A percentile compares a stretch with the other conserved stretches of the same genome.
phyloP scores from a whole-genome alignment of 1,140 invertebrate genomes.

The Colletes latitarsis region DNA sequence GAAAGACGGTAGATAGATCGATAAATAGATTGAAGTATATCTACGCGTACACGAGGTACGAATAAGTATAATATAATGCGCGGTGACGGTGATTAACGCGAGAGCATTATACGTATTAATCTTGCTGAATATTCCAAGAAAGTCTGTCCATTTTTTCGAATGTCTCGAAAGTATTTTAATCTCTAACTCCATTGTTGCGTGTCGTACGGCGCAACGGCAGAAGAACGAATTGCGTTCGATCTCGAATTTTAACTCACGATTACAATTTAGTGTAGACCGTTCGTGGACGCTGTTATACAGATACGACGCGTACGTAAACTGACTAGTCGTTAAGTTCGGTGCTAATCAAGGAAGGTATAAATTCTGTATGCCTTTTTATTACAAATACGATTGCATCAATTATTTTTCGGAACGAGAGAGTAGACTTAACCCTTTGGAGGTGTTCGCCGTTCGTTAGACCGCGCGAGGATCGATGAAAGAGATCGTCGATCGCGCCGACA shows the following conservation, averaged over 20 bases:
- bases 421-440: conserved; percentile 29
- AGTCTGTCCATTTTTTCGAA: conserved; percentile 74
- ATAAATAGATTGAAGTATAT: conserved; percentile 63
- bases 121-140: conserved; percentile 65
- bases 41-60: conserved; percentile 50
- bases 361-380: conserved; percentile 39
- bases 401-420: conserved; percentile 12
- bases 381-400: conserved; percentile 42
- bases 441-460: background rate
- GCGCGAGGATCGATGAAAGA: background rate
- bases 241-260: conserved; percentile 30
- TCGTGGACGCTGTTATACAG: conserved; percentile 19
- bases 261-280: conserved; percentile 25
- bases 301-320: conserved; percentile 30
- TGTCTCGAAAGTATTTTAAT: conserved; percentile 73
- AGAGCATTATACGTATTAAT: conserved; percentile 61
- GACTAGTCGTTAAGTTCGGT: conserved; percentile 57
- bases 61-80: conserved; percentile 58
- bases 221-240: conserved; percentile 39
- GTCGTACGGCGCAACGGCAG: conserved; percentile 47
- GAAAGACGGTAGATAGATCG: conserved; percentile 61
- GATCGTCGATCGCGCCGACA: background rate
- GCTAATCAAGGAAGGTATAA: conserved; percentile 52
- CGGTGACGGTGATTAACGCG: conserved; percentile 20
- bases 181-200: conserved; percentile 57